Evolutionary conservation across 2,113 vertebrate genomes (phyloP).

Genomic region (Fulmarus glacialis): DNA sequence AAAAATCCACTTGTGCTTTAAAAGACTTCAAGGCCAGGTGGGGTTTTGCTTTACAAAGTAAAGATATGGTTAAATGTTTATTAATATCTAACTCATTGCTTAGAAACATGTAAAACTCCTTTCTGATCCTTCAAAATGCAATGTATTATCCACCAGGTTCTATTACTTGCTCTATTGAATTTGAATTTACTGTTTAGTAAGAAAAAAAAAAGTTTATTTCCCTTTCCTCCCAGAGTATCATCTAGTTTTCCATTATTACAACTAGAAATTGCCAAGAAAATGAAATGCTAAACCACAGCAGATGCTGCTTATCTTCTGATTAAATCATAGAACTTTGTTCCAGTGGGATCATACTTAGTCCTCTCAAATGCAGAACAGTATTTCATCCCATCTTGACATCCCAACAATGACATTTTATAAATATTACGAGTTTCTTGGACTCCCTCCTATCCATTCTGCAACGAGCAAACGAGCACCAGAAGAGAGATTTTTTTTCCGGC

Average conservation of each 20-base stretch:
- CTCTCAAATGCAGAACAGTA: not conserved
- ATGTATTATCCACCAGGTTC: not conserved
- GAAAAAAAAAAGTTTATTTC: not conserved
- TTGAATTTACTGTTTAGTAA: not conserved
- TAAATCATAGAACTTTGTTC: not conserved
- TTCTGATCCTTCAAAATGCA: not conserved
- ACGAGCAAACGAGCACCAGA: not conserved
- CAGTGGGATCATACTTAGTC: not conserved
- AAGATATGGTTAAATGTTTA: not conserved
- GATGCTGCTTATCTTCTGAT: not conserved
- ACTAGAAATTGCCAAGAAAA: slow-evolving; percentile 15
- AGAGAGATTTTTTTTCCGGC: not conserved
- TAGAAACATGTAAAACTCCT: not conserved
- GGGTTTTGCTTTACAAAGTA: not conserved
- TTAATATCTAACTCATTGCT: not conserved
- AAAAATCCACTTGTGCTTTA: not conserved
- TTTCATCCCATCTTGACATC: not conserved
- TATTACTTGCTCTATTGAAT: not conserved
- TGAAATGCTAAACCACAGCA: not conserved
- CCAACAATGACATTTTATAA: not conserved
- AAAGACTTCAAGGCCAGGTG: not conserved
- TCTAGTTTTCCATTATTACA: slow-evolving; percentile 31
- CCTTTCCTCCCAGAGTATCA: not conserved
- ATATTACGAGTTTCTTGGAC: not conserved
- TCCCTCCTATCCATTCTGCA: not conserved